Base-by-base conservation (phyloP, 2,888 invertebrate genomes). In the Anoplius nigerrimus region DNA sequence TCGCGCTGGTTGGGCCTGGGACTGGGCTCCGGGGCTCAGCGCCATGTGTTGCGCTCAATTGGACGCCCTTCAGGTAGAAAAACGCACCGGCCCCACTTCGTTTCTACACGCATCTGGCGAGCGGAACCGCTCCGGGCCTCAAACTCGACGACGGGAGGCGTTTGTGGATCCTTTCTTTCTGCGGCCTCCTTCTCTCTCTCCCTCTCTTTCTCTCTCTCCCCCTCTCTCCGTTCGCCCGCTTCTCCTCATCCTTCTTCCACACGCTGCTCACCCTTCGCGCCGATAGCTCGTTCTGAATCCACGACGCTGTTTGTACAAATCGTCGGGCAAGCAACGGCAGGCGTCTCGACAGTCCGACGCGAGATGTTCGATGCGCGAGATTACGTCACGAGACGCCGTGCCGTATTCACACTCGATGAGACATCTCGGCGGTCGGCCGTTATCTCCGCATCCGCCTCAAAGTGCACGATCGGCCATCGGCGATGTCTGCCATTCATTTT, bases 51-150 rank as follows among this genome's bases (percentile, higher is more conserved):
- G 76, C 66, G 77, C 78, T 74, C 70, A 76, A 84, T 82, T 82
- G 83, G 82, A 78, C 74, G 76, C 77, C 81, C 79, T 77, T 81
- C 83, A 83, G 84, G 84, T 84, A 84, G 84, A 84, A 84, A 84
- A 84, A 82, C 78, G 72, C 73, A 68, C 67, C 72, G 65, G 71
- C 72, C 34, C 34, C 34, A 34, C 34, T 34, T 70, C 67, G 67
- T 53, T 61, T 68, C 70, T 70, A 61, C 71, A 81, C 84, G 79
- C 84, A 84, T 84, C 84, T 84, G 84, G 84, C 84, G 84, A 84
- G 83, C 84, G 84, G 78, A 76, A 79, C 69, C 76, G 63, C 73
- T 73, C 22, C 69, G 63, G 69, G 72, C 54, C 64, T 46, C 42
- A 21, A 57, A 62, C 64, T 24, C 66, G 68, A 63, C 68, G 48